Evolutionary conservation across 2,888 invertebrate species (phyloP).

Genomic region (Pseudolycoriella hygida): DNA sequence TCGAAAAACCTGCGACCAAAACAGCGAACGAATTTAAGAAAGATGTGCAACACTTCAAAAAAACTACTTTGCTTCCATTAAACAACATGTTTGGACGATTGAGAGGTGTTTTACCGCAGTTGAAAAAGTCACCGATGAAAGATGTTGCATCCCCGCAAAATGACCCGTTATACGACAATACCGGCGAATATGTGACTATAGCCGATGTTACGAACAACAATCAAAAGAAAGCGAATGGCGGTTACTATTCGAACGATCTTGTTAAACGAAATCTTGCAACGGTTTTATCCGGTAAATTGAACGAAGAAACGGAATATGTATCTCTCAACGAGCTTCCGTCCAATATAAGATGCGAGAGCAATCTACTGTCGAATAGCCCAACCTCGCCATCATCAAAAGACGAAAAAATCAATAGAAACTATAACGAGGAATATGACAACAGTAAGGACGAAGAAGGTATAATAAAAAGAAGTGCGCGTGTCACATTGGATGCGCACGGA

Average conservation of each 20-base stretch:
- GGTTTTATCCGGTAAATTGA: conserved; percentile 38
- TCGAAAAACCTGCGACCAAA: conserved; percentile 12
- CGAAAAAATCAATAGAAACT: background rate
- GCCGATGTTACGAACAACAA: conserved; percentile 60
- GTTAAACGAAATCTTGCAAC: conserved; percentile 43
- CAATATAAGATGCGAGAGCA: conserved; percentile 14
- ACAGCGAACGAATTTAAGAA: conserved; percentile 11
- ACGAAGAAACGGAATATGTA: conserved; percentile 60
- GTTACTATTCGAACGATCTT: conserved; percentile 49
- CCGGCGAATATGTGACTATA: conserved; percentile 73
- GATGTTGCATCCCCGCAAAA: conserved; percentile 27
- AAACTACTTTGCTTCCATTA: conserved; percentile 39
- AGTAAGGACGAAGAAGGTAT: background rate
- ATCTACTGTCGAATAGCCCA: conserved; percentile 5
- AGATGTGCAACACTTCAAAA: conserved; percentile 17
- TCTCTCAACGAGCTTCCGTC: conserved; percentile 62
- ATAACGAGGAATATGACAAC: background rate
- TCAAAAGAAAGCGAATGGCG: conserved; percentile 17
- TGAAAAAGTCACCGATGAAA: conserved; percentile 35
- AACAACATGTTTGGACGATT: conserved; percentile 58
- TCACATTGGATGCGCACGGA: conserved; percentile 69
- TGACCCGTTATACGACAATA: conserved; percentile 20
- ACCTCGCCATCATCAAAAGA: background rate
- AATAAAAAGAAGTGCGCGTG: conserved; percentile 43
- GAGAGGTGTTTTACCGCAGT: conserved; percentile 41